Conservation (phyloP, 2,888 invertebrate genomes). For the Brachyptera putata region DNA sequence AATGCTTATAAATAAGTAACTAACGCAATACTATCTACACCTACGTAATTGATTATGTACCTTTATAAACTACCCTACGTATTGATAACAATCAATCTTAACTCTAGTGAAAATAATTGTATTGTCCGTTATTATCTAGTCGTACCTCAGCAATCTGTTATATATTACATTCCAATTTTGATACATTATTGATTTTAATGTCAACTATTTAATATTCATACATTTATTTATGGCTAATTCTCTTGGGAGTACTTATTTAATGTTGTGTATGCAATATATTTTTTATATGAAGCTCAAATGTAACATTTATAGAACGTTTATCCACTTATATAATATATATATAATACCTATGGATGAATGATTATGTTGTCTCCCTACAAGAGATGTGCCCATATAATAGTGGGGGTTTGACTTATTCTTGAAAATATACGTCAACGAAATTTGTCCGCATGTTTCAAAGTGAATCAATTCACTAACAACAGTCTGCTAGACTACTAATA, state of each 20-base stretch:
- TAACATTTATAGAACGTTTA: conserved; percentile 13
- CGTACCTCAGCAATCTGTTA: conserved; percentile 9
- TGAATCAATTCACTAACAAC: not conserved
- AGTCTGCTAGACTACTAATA: not conserved
- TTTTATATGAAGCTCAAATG: conserved; percentile 15
- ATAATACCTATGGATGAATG: not conserved
- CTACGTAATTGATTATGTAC: not conserved
- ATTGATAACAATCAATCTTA: not conserved
- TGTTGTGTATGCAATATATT: not conserved
- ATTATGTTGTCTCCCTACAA: not conserved
- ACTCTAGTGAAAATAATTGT: conserved; percentile 17
- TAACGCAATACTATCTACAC: not conserved
- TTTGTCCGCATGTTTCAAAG: not conserved
- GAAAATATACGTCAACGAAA: not conserved
- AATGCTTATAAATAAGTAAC: not conserved
- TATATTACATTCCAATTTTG: not conserved
- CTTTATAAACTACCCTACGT: not conserved
- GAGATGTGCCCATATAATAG: conserved; percentile 14
- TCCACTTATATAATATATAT: not conserved
- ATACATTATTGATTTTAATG: not conserved
- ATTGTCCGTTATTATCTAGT: conserved; percentile 22
- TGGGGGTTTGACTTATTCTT: not conserved
- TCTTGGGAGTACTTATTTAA: not conserved
- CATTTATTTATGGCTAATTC: no score
- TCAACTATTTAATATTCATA: conserved; percentile 3